Percentiles rank a stretch among this genome's conserved stretches.
These are phyloP conservation scores for Caenorhabditis afra DNA, from an alignment of 2,888 invertebrate species.

Conservation along the genomic window DNA sequence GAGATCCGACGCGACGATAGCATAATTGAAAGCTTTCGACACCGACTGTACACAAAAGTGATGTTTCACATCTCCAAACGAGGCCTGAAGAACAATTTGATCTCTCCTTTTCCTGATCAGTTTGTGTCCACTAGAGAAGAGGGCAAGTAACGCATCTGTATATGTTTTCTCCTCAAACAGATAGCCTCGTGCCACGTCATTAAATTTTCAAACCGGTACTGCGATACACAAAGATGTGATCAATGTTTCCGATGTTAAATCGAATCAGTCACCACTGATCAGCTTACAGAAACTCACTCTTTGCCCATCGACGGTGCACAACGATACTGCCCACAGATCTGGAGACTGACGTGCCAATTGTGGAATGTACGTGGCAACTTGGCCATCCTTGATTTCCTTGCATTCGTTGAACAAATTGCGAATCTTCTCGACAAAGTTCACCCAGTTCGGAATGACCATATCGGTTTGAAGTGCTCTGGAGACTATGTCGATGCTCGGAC, in stretches of 20 bases:
- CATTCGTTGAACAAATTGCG: constrained; percentile 86
- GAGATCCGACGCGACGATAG: constrained; percentile 73
- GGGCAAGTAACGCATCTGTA: no score
- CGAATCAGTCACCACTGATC: no score
- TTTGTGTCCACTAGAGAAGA: no score
- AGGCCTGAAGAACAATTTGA: constrained; percentile 42
- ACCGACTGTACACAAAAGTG: constrained; percentile 94
- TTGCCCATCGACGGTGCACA: constrained; percentile 89
- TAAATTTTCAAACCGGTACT: no score
- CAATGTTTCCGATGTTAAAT: background rate
- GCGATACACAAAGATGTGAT: background rate
- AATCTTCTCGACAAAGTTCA: constrained; percentile 91
- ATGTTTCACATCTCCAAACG: constrained; percentile 88
- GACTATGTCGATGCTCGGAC: constrained; percentile 74
- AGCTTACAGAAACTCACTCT: constrained; percentile 46
- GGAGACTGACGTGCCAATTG: constrained; percentile 87
- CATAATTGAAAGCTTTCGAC: constrained; percentile 83
- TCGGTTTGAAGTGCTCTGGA: constrained; percentile 83
- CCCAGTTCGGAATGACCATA: constrained; percentile 95
- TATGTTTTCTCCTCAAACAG: no score
- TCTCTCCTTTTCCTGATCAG: background rate
- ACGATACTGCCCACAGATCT: constrained; percentile 89
- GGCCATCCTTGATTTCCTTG: constrained; percentile 64
- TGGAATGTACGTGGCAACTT: constrained; percentile 88
- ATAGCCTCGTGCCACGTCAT: no score